phyloP scores from a whole-genome alignment of 2,888 invertebrate species.

The Pyrrhosoma nymphula region DNA sequence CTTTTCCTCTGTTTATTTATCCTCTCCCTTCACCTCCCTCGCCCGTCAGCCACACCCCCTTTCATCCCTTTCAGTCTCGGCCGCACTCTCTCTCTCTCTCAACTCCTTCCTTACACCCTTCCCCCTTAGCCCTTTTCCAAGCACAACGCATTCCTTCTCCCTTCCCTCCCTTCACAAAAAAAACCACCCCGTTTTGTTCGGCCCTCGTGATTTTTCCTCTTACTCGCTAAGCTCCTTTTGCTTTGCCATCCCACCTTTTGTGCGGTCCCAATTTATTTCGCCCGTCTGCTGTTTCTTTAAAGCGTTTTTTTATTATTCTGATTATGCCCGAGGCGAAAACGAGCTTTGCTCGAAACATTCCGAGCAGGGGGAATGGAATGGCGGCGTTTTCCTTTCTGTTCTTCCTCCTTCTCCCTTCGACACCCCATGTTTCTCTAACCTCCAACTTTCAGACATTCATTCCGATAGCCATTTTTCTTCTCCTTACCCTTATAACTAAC shows the following conservation, averaged over 20 bases:
- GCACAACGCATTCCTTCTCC: not conserved
- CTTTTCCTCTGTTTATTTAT: not conserved
- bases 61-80: not conserved
- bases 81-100: not conserved
- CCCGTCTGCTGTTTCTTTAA: constrained; percentile 51
- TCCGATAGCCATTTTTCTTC: not conserved
- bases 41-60: not conserved
- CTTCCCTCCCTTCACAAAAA: no score
- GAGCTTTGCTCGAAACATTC: constrained; percentile 66
- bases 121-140: not conserved
- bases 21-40: not conserved
- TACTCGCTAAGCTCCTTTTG: constrained; percentile 48
- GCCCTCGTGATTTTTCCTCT: constrained; percentile 31
- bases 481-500: not conserved
- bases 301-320: constrained; percentile 10
- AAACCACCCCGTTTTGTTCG: not conserved
- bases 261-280: constrained; percentile 63
- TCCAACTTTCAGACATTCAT: no score
- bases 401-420: not conserved
- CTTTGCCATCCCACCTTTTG: constrained; percentile 55
- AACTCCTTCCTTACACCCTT: not conserved
- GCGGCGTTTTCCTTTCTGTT: constrained; percentile 24
- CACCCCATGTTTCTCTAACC: not conserved
- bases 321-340: constrained; percentile 63
- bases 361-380: not conserved